A percentile compares a stretch with the other conserved stretches of the same genome.
Conservation (phyloP, 2,888 invertebrate genomes). For the Lasioglossum pauxillum region DNA sequence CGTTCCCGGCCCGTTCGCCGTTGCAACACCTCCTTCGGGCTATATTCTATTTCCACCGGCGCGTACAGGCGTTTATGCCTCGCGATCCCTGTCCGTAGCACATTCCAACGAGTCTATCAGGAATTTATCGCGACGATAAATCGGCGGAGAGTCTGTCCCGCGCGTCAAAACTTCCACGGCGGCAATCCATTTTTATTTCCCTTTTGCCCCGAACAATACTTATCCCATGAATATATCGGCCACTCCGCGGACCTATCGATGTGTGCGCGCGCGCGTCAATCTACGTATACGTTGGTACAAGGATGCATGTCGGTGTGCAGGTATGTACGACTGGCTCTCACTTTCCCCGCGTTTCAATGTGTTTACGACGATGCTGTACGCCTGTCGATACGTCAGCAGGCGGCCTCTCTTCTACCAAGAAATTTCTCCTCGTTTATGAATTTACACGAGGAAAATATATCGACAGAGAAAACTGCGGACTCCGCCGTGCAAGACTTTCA, state of each 20-base stretch:
- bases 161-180: conserved; percentile 11
- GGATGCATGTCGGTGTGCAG: no score
- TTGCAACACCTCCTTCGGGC: conserved; percentile 14
- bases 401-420: not conserved
- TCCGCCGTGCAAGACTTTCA: not conserved
- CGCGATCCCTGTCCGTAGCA: conserved; percentile 23
- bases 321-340: not conserved
- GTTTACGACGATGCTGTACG: not conserved
- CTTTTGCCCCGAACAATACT: conserved; percentile 13
- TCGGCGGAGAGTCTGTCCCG: conserved; percentile 5
- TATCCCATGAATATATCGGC: conserved; percentile 1
- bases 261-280: not conserved
- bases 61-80: conserved; percentile 15
- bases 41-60: conserved; percentile 34
- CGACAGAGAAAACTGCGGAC: conserved; percentile 6
- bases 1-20: not conserved
- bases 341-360: not conserved
- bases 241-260: not conserved
- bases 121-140: conserved; percentile 41
- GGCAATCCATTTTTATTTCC: conserved; percentile 41
- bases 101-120: conserved; percentile 33
- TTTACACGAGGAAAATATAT: not conserved
- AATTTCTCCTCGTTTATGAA: conserved; percentile 15
- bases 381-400: conserved; percentile 32
- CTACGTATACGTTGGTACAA: not conserved